Evolutionary conservation across 2,888 invertebrate genomes (phyloP).

Genomic region (Chrysopilus asiliformis): DNA sequence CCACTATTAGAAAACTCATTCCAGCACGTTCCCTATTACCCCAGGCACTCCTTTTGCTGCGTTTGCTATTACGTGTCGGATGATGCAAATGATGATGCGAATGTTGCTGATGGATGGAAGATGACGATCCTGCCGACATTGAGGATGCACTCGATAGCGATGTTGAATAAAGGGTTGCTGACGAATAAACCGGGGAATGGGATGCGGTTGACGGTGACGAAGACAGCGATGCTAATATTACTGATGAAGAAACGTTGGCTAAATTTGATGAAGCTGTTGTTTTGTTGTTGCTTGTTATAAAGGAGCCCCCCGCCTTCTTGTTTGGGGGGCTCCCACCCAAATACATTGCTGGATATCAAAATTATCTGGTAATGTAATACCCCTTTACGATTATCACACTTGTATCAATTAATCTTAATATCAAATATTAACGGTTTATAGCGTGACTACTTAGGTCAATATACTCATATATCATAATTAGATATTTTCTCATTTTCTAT

Average conservation of each 20-base stretch:
- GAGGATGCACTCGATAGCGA: slow-evolving; percentile 3
- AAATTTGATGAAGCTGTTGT: too few species aligned
- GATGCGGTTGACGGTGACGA: slow-evolving; percentile 1
- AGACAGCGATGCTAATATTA: not conserved
- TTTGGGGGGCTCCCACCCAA: slow-evolving; percentile 32
- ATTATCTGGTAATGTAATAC: too few species aligned
- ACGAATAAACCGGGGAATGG: too few species aligned
- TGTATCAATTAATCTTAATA: too few species aligned
- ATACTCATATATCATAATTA: too few species aligned
- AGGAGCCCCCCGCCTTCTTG: slow-evolving; percentile 30
- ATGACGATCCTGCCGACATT: slow-evolving; percentile 1
- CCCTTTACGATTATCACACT: too few species aligned
- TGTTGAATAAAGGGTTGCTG: not conserved
- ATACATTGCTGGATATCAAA: too few species aligned
- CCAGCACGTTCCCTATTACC: slow-evolving; percentile 60
- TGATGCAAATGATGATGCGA: slow-evolving; percentile 17
- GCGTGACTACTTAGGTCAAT: too few species aligned
- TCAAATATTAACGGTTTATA: too few species aligned
- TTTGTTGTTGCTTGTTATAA: slow-evolving; percentile 4
- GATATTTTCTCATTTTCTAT: too few species aligned
- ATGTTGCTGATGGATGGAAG: slow-evolving; percentile 15
- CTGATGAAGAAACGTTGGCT: too few species aligned
- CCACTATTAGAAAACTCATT: slow-evolving; percentile 80
- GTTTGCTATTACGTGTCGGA: slow-evolving; percentile 21
- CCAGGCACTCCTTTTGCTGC: slow-evolving; percentile 32